Base-by-base conservation (phyloP, 2,113 vertebrate genomes). In the Crotalus helleri region DNA sequence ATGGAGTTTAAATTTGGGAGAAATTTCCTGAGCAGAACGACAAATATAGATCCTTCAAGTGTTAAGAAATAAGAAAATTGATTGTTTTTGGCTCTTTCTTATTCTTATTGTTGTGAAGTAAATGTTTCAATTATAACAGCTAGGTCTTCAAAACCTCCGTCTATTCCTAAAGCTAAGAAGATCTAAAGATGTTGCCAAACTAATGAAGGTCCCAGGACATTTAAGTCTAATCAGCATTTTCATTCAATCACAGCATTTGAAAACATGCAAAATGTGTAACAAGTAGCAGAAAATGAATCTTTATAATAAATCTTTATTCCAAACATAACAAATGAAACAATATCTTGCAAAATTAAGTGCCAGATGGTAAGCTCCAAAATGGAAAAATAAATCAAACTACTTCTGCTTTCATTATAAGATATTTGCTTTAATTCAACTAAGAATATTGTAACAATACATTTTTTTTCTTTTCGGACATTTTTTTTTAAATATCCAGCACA, bases 261-360 rank as follows among this genome's bases (percentile, higher is more conserved):
- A 94, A 21, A 88, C 81, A 64, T 53, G 85, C n/a, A 94, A 94
- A 58, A 92, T 91, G 92, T 95, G 92, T 89, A 92, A 26, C 55
- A 93, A 95, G 92, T 39, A 55, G 53, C 2, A 55, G 49, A 96
- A 95, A 96, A 95, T 93, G 91, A 88, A 94, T 95, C 96, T 96
- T 94, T 94, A 96, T 90, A 95, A 96, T 96, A 97, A 97, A 97
- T 97, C 95, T 96, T 97, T 94, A 96, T 96, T 96, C 92, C 88
- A 85, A 91, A 95, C 95, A 7, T 81, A 97, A 94, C 49, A 95
- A 97, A 89, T 1, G 91, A 93, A 96, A 93, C 92, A 94, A 94
- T 95, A 93, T 0, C 94, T 61, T 91, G 93, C 94, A 97, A 97
- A 97, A 97, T 81, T 93, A 95, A 44, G 90, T 74, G 97, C 95